phyloP scores from a whole-genome alignment of 1,140 invertebrate species.

The Papilio aristodemus region DNA sequence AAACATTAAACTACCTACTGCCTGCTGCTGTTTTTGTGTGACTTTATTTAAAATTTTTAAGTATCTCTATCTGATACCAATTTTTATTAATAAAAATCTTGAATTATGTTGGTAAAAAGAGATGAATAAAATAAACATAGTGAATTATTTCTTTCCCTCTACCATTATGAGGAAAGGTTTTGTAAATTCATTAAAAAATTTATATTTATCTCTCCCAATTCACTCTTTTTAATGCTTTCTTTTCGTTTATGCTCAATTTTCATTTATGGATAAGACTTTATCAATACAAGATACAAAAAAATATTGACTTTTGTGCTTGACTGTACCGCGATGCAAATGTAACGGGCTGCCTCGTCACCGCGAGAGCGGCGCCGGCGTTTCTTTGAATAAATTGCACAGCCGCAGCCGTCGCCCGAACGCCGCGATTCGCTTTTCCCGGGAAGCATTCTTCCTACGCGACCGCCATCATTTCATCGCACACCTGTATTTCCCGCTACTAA shows the following conservation, averaged over 20 bases:
- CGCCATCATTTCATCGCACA: slow-evolving; percentile 21
- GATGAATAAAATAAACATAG: too few relatives aligned
- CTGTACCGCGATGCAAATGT: slow-evolving; percentile 55
- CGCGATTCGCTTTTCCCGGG: slow-evolving; percentile 37
- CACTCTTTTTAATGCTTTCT: too few relatives aligned
- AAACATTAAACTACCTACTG: background rate
- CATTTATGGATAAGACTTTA: too few relatives aligned
- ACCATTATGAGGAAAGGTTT: too few relatives aligned
- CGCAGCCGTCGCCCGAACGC: slow-evolving; percentile 11
- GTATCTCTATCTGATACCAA: too few relatives aligned
- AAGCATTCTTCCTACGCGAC: slow-evolving; percentile 39
- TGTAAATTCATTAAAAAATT: too few relatives aligned
- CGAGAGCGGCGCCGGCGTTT: slow-evolving; percentile 27
- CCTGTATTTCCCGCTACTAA: slow-evolving; percentile 34
- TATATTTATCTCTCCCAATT: too few relatives aligned
- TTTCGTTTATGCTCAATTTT: too few relatives aligned
- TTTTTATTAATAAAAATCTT: too few relatives aligned
- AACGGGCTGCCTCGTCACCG: slow-evolving; percentile 49
- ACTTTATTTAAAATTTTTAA: too few relatives aligned
- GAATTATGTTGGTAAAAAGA: too few relatives aligned
- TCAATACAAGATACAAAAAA: slow-evolving; percentile 4
- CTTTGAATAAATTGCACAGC: slow-evolving; percentile 45
- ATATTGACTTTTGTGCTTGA: slow-evolving; percentile 36
- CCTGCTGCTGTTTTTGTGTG: background rate
- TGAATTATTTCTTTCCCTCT: too few relatives aligned